Evolutionary conservation across 2,888 invertebrate species (phyloP).

Genomic region (Mellilla xanthometata): DNA sequence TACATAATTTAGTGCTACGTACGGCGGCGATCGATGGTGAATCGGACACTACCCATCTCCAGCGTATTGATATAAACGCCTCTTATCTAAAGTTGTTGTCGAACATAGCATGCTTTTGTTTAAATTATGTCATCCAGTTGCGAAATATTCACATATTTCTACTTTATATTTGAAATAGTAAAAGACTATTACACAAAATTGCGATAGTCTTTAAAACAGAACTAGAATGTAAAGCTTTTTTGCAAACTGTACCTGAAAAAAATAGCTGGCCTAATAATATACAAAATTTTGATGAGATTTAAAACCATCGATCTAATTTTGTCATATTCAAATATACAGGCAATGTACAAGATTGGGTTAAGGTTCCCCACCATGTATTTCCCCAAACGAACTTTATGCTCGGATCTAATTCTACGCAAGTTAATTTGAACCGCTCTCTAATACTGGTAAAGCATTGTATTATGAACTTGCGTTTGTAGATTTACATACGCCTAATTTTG

Average conservation of each 20-base stretch:
- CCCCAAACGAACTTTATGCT: constrained; percentile 11
- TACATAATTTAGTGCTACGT: constrained; percentile 62
- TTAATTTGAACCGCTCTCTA: constrained; percentile 8
- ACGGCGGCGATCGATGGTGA: constrained; percentile 54
- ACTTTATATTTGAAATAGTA: no score
- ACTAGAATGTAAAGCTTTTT: no score
- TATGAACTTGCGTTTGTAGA: neutral
- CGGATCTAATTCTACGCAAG: constrained; percentile 12
- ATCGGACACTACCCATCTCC: constrained; percentile 36
- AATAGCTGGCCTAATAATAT: no score
- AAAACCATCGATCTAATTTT: neutral
- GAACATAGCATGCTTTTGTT: no score
- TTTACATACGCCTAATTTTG: neutral
- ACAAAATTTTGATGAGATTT: neutral
- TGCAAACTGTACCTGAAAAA: no score
- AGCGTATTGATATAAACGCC: constrained; percentile 16
- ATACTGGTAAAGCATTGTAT: neutral
- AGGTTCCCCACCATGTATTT: constrained; percentile 18
- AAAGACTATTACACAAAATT: no score
- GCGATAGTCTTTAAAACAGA: no score
- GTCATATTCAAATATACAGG: neutral
- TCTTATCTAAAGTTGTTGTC: no score
- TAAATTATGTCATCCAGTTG: no score
- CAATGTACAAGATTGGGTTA: neutral
- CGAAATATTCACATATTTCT: no score